Evolutionary conservation across 2,888 invertebrate genomes (phyloP).

Genomic region (Dynastes grantii): DNA sequence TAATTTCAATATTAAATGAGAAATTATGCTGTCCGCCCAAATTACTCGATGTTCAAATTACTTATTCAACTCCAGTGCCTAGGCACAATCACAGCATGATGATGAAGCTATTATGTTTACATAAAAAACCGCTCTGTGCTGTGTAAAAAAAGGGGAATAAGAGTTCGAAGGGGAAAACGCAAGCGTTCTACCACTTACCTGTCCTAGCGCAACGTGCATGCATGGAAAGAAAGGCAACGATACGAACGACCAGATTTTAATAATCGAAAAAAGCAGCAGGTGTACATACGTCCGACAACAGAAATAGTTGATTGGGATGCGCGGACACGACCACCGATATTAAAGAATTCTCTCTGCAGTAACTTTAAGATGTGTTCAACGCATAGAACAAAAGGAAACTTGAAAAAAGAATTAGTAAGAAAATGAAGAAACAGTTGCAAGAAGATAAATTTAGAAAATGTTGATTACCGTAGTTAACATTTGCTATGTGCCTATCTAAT

Average conservation of each 20-base stretch:
- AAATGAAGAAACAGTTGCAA: too few species aligned
- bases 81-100: background rate
- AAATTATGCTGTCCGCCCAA: conserved; percentile 11
- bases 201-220: background rate
- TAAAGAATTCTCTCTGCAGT: conserved; percentile 30
- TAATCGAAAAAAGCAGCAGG: conserved; percentile 43
- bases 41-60: background rate
- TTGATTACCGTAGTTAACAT: too few species aligned
- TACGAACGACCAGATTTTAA: conserved; percentile 38
- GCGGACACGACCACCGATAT: conserved; percentile 47
- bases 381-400: too few species aligned
- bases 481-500: too few species aligned
- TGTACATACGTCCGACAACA: conserved; percentile 26
- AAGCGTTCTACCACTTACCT: conserved; percentile 9
- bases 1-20: conserved; percentile 6
- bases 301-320: conserved; percentile 43
- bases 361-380: too few species aligned
- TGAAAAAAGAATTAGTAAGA: too few species aligned
- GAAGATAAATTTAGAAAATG: too few species aligned
- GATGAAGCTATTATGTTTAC: conserved; percentile 29
- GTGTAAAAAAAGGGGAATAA: background rate
- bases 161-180: background rate
- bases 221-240: conserved; percentile 1
- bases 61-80: background rate
- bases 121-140: background rate